phyloP scores from a whole-genome alignment of 2,113 vertebrate genomes.

The Gymnogyps californianus region DNA sequence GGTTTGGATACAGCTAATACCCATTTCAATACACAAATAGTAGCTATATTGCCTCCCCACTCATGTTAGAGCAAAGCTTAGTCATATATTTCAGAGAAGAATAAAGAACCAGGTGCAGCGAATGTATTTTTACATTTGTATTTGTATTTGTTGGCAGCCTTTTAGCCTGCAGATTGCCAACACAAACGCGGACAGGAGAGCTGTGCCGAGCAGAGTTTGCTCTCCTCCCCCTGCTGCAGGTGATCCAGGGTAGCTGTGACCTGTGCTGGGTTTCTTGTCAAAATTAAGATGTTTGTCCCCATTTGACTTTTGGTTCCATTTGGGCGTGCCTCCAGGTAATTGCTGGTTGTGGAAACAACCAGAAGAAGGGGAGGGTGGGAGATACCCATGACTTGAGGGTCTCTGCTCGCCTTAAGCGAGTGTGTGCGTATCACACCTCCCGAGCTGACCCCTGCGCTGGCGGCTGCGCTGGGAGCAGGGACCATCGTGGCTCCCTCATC shows the following conservation, averaged over 20 bases:
- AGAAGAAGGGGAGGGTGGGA: background rate
- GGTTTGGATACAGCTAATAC: background rate
- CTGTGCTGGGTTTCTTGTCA: background rate
- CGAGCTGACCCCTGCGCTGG: background rate
- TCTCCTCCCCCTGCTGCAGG: background rate
- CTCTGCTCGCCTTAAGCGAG: background rate
- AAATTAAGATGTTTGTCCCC: background rate
- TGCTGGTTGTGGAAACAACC: background rate
- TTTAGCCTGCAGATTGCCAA: background rate
- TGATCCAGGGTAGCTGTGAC: background rate
- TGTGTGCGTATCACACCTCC: accelerated
- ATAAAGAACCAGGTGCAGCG: constrained; percentile 2
- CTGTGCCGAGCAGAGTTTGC: background rate
- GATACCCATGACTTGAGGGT: background rate
- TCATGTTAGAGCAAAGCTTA: background rate
- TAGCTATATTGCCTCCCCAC: background rate
- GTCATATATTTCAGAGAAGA: background rate
- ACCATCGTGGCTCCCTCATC: background rate
- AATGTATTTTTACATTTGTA: constrained; percentile 25
- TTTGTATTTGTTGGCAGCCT: constrained; percentile 1
- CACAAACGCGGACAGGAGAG: background rate
- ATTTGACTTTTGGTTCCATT: background rate
- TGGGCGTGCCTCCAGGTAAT: background rate
- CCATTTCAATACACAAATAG: background rate
- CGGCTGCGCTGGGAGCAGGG: accelerated